Evolutionary conservation across 2,113 vertebrate species (phyloP).

Genomic region (Mobula hypostoma): DNA sequence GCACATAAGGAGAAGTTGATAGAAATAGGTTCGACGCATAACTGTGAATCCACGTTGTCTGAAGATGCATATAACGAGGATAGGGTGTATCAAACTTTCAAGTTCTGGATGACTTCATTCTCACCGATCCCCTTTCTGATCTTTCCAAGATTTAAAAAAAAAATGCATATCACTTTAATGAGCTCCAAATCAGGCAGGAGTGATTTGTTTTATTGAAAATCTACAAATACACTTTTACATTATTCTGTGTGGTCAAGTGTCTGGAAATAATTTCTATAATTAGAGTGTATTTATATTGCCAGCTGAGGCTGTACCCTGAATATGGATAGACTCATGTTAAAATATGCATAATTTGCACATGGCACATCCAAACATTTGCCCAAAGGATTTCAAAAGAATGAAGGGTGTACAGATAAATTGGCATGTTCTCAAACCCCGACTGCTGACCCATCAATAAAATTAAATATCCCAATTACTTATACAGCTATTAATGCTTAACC

Average conservation of each 20-base stretch:
- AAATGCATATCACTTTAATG: neutral
- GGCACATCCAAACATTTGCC: neutral
- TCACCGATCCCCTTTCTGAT: neutral
- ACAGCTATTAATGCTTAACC: neutral
- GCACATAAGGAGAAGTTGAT: no score
- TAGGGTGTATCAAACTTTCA: neutral
- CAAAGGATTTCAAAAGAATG: neutral
- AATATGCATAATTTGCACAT: neutral
- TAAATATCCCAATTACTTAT: neutral
- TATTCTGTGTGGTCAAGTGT: constrained; percentile 55
- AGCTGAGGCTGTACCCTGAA: neutral
- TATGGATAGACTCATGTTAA: neutral
- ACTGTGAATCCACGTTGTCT: no score
- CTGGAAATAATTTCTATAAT: constrained; percentile 46
- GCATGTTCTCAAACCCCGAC: neutral
- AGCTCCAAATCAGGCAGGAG: constrained; percentile 25
- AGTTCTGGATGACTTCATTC: neutral
- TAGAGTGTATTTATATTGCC: constrained; percentile 53
- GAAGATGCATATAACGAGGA: no score
- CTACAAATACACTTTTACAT: constrained; percentile 59
- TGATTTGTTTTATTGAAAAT: constrained; percentile 56
- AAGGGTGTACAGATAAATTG: neutral
- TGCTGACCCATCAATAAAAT: neutral
- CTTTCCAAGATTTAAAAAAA: neutral
- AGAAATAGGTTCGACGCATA: no score